Evolutionary conservation across 2,113 vertebrate species (phyloP).

Genomic region (Acinonyx jubatus): DNA sequence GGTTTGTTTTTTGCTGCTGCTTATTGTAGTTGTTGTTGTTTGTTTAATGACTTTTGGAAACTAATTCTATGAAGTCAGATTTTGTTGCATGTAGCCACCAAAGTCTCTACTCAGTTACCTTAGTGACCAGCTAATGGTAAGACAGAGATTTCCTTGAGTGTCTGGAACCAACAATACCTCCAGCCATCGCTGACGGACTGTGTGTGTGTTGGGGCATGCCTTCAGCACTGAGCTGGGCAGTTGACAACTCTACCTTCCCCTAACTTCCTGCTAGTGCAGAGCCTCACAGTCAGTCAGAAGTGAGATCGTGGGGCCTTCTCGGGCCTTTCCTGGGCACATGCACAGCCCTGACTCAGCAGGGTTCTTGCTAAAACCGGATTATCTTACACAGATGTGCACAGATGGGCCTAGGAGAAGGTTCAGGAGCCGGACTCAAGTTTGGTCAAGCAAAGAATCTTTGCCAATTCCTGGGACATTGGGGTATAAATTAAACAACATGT

Average conservation of each 20-base stretch:
- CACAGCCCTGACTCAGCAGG: neutral
- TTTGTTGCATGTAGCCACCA: neutral
- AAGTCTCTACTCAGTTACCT: neutral
- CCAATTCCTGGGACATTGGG: neutral
- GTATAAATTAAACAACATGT: neutral
- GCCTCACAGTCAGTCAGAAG: neutral
- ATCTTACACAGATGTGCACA: neutral
- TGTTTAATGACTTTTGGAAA: neutral
- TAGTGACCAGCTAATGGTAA: neutral
- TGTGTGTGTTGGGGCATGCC: neutral
- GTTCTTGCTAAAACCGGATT: neutral
- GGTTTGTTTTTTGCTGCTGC: neutral
- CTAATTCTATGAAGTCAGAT: neutral
- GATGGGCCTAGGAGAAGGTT: neutral
- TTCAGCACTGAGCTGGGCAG: neutral
- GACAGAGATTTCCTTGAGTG: neutral
- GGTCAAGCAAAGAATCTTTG: neutral
- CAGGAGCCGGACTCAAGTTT: neutral
- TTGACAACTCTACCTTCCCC: neutral
- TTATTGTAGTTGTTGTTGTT: neutral
- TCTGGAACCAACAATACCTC: neutral
- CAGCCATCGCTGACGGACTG: neutral
- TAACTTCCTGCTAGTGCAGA: neutral
- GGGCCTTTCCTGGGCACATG: neutral
- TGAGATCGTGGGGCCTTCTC: neutral